Conservation (phyloP, 2,888 invertebrate species). For the Leptopterna dolabrata region DNA sequence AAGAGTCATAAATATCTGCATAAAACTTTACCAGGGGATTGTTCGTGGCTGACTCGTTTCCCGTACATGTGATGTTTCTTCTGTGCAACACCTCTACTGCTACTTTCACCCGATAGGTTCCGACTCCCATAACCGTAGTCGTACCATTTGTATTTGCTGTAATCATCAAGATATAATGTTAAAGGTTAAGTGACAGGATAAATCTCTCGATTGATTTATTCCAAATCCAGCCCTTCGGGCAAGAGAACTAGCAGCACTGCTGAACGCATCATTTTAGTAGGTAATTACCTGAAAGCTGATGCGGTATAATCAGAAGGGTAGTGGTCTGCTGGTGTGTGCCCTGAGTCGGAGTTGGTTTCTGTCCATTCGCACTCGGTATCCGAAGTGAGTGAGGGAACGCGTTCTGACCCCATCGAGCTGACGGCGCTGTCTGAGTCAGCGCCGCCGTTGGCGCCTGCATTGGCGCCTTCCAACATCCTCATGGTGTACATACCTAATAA, state of each 20-base stretch:
- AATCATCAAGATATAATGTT: neutral
- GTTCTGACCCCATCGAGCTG: slow-evolving; percentile 91
- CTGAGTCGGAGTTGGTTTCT: slow-evolving; percentile 86
- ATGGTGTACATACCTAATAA: slow-evolving; percentile 89
- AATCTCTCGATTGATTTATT: too few species aligned
- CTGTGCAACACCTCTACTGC: slow-evolving; percentile 74
- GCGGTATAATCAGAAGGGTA: slow-evolving; percentile 76
- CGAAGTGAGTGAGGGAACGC: slow-evolving; percentile 87
- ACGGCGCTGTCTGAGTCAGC: slow-evolving; percentile 89
- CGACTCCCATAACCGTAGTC: slow-evolving; percentile 72
- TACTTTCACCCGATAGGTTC: slow-evolving; percentile 68
- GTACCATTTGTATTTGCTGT: slow-evolving; percentile 73
- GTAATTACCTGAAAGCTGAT: slow-evolving; percentile 54
- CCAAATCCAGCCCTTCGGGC: too few species aligned
- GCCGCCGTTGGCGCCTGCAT: slow-evolving; percentile 67
- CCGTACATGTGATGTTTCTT: slow-evolving; percentile 95
- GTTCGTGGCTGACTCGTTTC: slow-evolving; percentile 83
- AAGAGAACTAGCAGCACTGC: too few species aligned
- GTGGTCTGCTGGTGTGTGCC: slow-evolving; percentile 73
- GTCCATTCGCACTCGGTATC: slow-evolving; percentile 94
- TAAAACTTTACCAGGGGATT: slow-evolving; percentile 63
- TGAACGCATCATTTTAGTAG: too few species aligned
- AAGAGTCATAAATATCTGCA: too few species aligned
- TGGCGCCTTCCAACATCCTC: slow-evolving; percentile 80
- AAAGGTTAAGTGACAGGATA: neutral